Percentiles rank a stretch among this genome's conserved stretches.
Evolutionary conservation across 2,888 invertebrate genomes (phyloP).

Genomic region (Aproaerema taeniolella): DNA sequence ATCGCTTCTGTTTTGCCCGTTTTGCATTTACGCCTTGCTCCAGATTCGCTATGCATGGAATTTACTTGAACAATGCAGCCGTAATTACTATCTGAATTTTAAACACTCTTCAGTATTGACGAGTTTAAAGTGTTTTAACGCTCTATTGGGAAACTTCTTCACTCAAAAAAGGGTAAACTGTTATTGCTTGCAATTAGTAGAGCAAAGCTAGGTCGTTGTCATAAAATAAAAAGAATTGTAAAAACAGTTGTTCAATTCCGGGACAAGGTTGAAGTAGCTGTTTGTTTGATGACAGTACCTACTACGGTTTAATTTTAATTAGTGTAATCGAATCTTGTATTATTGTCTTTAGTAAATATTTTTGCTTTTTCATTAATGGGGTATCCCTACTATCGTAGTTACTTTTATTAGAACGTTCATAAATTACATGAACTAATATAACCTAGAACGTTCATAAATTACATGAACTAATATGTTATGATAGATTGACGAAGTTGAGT

Average conservation of each 20-base stretch:
- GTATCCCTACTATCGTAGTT: no score
- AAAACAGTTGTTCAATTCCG: conserved; percentile 5
- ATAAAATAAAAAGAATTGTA: not conserved
- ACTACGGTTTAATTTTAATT: no score
- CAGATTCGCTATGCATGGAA: conserved; percentile 16
- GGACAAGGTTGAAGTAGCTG: conserved; percentile 3
- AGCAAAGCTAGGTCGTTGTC: not conserved
- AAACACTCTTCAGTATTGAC: not conserved
- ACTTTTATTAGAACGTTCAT: no score
- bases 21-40: conserved; percentile 19
- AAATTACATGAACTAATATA: no score
- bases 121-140: not conserved
- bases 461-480: no score
- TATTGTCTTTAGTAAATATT: no score
- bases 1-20: conserved; percentile 23
- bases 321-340: no score
- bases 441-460: no score
- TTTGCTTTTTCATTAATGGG: no score
- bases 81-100: conserved; percentile 3
- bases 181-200: not conserved
- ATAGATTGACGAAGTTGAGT: no score
- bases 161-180: not conserved
- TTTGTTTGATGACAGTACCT: no score
- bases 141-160: not conserved
- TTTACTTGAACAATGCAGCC: conserved; percentile 1